Conservation (phyloP, 2,888 invertebrate genomes). For the Agriopis aurantiaria region DNA sequence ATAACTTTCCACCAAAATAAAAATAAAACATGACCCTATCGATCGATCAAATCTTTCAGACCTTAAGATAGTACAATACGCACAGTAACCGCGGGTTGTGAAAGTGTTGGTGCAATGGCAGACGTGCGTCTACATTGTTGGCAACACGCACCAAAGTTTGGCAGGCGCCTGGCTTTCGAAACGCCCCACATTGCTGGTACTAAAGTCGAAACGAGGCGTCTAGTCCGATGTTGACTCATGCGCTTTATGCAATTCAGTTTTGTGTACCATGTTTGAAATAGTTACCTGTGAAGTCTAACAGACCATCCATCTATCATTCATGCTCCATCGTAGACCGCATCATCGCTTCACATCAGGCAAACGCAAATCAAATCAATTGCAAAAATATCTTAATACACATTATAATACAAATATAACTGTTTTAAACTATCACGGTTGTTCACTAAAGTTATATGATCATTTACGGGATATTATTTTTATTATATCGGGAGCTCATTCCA, state of each 20-base stretch:
- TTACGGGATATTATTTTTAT: no score
- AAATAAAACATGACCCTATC: not conserved
- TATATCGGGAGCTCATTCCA: no score
- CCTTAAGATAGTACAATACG: slow-evolving; percentile 25
- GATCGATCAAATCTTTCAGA: slow-evolving; percentile 26
- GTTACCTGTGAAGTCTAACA: slow-evolving; percentile 15
- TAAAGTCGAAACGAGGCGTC: slow-evolving; percentile 58
- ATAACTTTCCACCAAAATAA: slow-evolving; percentile 7
- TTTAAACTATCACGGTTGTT: no score
- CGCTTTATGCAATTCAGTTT: slow-evolving; percentile 45
- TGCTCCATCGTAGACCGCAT: not conserved
- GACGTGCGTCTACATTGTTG: slow-evolving; percentile 61
- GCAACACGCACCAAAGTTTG: slow-evolving; percentile 73
- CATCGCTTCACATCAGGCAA: no score
- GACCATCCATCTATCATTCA: not conserved
- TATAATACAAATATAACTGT: no score
- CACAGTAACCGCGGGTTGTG: slow-evolving; percentile 56
- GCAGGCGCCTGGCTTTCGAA: slow-evolving; percentile 66
- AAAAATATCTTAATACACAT: no score
- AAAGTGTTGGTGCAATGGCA: slow-evolving; percentile 56
- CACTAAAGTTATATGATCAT: no score
- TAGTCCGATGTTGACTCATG: slow-evolving; percentile 59
- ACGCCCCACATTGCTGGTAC: slow-evolving; percentile 49
- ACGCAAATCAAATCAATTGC: no score
- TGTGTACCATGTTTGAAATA: slow-evolving; percentile 30